Evolutionary conservation across 2,888 invertebrate species (phyloP).

Genomic region (Meiosimyza decipiens): DNA sequence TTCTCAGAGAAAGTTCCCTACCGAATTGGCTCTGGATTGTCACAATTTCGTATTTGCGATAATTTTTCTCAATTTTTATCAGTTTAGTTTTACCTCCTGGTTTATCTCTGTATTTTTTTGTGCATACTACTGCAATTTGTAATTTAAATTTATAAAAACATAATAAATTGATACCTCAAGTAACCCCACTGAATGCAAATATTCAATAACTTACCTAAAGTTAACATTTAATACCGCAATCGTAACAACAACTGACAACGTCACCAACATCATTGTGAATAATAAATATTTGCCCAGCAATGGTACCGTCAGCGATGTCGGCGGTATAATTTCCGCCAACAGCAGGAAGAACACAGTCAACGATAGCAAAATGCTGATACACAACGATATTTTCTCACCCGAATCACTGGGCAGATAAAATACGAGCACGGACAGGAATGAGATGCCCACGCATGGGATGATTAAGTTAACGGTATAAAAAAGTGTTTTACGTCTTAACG

Average conservation of each 20-base stretch:
- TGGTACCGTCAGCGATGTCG: constrained; percentile 92
- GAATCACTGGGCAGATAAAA: constrained; percentile 98
- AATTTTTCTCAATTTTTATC: too few species aligned
- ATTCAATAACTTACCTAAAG: constrained; percentile 70
- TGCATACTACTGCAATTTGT: too few species aligned
- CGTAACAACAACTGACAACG: constrained; percentile 91
- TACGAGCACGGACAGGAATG: constrained; percentile 94
- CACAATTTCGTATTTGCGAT: too few species aligned
- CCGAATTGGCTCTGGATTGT: too few species aligned
- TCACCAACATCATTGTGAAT: constrained; percentile 95
- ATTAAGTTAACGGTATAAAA: constrained; percentile 98
- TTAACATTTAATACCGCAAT: constrained; percentile 94
- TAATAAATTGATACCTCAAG: too few species aligned
- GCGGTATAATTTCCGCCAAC: constrained; percentile 93
- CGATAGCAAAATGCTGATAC: constrained; percentile 92
- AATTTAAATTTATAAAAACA: too few species aligned
- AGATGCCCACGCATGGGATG: constrained; percentile 96
- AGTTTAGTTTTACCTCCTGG: too few species aligned
- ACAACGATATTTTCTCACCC: constrained; percentile 97
- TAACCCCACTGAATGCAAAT: background rate
- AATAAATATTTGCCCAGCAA: constrained; percentile 91
- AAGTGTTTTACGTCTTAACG: constrained; percentile 91
- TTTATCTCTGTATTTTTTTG: too few species aligned
- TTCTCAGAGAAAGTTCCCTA: too few species aligned
- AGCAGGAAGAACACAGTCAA: constrained; percentile 94